phyloP scores from a whole-genome alignment of 2,113 vertebrate genomes.

The Pteronura brasiliensis region DNA sequence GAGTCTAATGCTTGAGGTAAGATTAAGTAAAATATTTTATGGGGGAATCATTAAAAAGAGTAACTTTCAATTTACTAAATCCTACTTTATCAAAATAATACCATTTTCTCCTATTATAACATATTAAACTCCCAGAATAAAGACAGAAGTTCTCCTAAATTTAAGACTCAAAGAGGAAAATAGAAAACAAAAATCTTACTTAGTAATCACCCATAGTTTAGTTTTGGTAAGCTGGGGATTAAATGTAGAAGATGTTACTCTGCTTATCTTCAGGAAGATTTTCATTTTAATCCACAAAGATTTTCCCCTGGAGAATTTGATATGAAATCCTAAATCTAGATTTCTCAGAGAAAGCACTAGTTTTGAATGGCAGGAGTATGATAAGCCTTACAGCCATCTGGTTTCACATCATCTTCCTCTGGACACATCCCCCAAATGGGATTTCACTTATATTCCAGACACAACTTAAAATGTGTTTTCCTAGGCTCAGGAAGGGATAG shows the following conservation, averaged over 20 bases:
- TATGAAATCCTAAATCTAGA: background rate
- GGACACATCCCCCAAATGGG: background rate
- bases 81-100: background rate
- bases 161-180: background rate
- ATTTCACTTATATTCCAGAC: constrained; percentile 13
- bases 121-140: background rate
- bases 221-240: background rate
- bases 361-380: background rate
- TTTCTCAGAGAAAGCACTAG: background rate
- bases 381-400: background rate
- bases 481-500: background rate
- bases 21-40: background rate
- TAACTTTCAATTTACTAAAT: background rate
- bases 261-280: background rate
- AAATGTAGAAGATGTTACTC: background rate
- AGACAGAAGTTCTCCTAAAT: background rate
- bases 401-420: background rate
- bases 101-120: background rate
- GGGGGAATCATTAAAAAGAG: background rate
- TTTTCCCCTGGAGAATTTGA: background rate
- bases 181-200: background rate
- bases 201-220: background rate
- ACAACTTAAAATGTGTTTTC: background rate
- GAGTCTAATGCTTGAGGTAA: background rate
- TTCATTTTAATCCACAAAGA: background rate